Conservation (phyloP, 2,797 vertebrate genomes). For the Heliangelus exortis region DNA sequence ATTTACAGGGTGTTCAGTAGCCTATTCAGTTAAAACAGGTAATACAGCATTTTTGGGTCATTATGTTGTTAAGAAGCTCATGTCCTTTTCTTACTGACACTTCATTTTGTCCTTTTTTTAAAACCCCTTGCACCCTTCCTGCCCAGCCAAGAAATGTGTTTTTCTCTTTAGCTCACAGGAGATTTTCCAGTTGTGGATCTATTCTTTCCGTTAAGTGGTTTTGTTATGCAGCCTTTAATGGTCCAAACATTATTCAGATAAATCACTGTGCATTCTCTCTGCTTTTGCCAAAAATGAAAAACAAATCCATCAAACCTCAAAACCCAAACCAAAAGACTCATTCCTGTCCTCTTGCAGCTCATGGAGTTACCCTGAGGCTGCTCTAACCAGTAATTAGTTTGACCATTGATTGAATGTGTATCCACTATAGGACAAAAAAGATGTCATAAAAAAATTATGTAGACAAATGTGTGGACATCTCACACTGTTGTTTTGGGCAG, state of each 20-base stretch:
- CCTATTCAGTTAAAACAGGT: background rate
- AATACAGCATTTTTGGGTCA: background rate
- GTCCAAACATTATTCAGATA: background rate
- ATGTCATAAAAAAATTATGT: slow-evolving; percentile 27
- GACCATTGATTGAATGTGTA: slow-evolving; percentile 9
- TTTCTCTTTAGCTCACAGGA: slow-evolving; percentile 17
- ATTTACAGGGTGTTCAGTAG: background rate
- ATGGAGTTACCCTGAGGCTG: background rate
- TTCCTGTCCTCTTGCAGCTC: background rate
- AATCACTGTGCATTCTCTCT: background rate
- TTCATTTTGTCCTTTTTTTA: background rate
- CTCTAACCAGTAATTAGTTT: slow-evolving; percentile 15
- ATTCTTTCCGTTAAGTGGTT: background rate
- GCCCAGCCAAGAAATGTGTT: background rate
- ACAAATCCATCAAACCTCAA: background rate
- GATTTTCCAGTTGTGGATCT: background rate
- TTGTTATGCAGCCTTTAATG: background rate
- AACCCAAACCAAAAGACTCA: background rate
- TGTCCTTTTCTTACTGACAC: slow-evolving; percentile 10
- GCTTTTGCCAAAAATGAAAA: slow-evolving; percentile 57
- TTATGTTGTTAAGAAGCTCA: background rate
- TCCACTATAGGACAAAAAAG: slow-evolving; percentile 51
- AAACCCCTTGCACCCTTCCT: background rate
- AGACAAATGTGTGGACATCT: slow-evolving; percentile 55
- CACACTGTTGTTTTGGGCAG: slow-evolving; percentile 57